Base-by-base conservation (phyloP, 2,797 vertebrate genomes). In the Petrocephalus schoutedeni region DNA sequence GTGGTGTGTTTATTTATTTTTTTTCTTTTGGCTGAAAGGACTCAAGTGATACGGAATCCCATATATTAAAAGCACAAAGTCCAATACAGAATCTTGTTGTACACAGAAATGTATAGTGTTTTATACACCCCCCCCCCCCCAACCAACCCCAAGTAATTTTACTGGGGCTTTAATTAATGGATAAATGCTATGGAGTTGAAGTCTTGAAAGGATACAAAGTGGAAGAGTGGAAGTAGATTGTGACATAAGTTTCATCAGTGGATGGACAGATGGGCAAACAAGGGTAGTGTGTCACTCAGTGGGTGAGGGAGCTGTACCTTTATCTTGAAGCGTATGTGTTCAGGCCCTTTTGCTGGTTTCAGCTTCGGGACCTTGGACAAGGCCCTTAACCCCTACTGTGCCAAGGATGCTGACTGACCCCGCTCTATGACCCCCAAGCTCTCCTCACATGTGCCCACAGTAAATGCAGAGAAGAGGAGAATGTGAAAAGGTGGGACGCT, bases 31-130 rank as follows among this genome's bases (percentile, higher is more conserved):
- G 89, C 89, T 86, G 89, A 91, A 87, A 92, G 88, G 21, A 51
- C 51, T 84, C 10, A 19, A 9, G 41, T 80, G 19, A 49, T 80
- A 80, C 36, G n/a, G 19, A 80, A 80, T 80, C 74, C 74, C 19
- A 28, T 49, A 10, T 84, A 84, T 28, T 84, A n/a, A 53, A 84
- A 84, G 80, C 80, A 84, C 80, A 83, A 83, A 10, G 80, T 83
- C 80, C 1, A 21, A 9, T 82, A 21, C 77, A 54, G 45, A 83
- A 51, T 54, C 21, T 23, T 83, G 23, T 54, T 54, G 80, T 83
- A 77, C 41, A 77, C 41, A 71, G 64, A 71, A 71, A 71, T 92
- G 91, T 89, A 89, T 89, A 92, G 91, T 88, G 88, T 89, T 87
- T 87, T 85, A n/a, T 49, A 3, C 28, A 28, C 28, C 28, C 28